Base-by-base conservation (phyloP, 2,113 vertebrate genomes). In the Eurystomus gularis region DNA sequence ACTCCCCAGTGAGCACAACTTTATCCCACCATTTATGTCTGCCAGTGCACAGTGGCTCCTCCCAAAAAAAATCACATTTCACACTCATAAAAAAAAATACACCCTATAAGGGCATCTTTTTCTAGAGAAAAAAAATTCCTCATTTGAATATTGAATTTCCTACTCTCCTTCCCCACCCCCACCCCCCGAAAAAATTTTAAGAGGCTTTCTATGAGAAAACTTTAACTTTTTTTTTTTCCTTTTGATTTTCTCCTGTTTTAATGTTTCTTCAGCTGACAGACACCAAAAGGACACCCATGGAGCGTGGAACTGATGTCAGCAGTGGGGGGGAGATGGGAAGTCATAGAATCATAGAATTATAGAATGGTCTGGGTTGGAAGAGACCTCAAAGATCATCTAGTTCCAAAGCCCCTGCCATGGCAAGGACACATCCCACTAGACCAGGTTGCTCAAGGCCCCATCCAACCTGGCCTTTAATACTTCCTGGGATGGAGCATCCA, bases 1-100 rank as follows among this genome's bases (percentile, higher is more conserved):
- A 29, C 29, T 58, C 29, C 12, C 11, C 65, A 58, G 0, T 0
- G 1, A 69, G 68, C 25, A 35, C 1, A 3, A 28, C 17, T 17
- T n/a, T 4, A 0, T 37, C 49, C 49, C 68, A 33, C 88, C 29
- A 6, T 58, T 54, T 21, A 4, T 9, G 17, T 7, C 55, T 65
- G 14, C 51, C 0, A 0, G 40, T 20, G 29, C 60, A 62, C 20
- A 61, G 48, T 17, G 37, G 14, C 46, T 83, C 48, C 58, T 82
- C 54, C 33, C 17, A 33, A 35, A 72, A 79, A n/a, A 75, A 39
- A 57, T 62, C 28, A 10, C 0, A 2, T 18, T 57, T 23, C 37
- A 33, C 2, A 1, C 29, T 75, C 17, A 20, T 42, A n/a, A 75
- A 80, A 42, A 84, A 58, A 37, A 55, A 19, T 11, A 10, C 20